phyloP scores from a whole-genome alignment of 2,797 vertebrate genomes.

The Pangasius djambal region DNA sequence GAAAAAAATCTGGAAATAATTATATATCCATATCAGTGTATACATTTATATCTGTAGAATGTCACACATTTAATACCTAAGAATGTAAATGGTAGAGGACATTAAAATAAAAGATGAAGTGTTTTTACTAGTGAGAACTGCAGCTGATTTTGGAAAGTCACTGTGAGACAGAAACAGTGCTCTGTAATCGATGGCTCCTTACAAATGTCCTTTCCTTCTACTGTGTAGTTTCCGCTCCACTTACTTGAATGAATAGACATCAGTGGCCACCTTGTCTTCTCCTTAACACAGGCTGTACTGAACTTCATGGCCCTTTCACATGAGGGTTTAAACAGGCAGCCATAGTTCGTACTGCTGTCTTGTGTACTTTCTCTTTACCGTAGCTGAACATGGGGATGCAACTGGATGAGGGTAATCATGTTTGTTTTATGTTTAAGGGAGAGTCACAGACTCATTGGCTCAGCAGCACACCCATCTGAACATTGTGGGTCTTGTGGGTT shows the following conservation, averaged over 20 bases:
- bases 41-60: not conserved
- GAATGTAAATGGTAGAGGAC: not conserved
- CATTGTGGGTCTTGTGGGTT: slow-evolving; percentile 93
- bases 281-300: slow-evolving; percentile 1
- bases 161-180: not conserved
- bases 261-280: slow-evolving; percentile 32
- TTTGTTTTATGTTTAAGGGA: slow-evolving; percentile 73
- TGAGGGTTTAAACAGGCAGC: not conserved
- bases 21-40: no score
- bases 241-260: slow-evolving; percentile 35
- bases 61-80: not conserved
- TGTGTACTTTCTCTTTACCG: no score
- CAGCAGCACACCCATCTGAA: slow-evolving; percentile 82
- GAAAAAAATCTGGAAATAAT: not conserved
- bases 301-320: not conserved
- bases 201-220: slow-evolving; percentile 3
- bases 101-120: not conserved
- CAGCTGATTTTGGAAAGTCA: not conserved
- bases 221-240: slow-evolving; percentile 36
- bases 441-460: slow-evolving; percentile 82
- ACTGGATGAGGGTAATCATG: not conserved
- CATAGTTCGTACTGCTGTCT: not conserved
- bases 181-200: not conserved
- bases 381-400: not conserved
- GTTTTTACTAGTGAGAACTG: not conserved